Conservation (phyloP, 2,797 vertebrate genomes). For the Urophycis tenuis region DNA sequence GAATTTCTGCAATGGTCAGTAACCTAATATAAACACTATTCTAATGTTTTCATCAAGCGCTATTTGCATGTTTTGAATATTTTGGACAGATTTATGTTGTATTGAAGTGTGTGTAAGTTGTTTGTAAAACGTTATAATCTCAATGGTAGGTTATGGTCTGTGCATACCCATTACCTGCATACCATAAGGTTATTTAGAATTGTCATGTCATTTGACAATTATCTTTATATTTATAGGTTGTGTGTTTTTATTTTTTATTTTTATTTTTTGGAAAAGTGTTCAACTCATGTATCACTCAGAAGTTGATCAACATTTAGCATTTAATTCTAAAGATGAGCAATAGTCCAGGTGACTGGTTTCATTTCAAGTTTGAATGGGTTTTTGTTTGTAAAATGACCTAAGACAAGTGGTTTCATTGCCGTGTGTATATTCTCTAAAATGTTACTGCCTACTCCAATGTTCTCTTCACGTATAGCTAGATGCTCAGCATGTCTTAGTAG, state of each 20-base stretch:
- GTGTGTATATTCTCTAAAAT: neutral
- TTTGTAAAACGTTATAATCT: neutral
- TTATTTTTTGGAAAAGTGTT: conserved; percentile 40
- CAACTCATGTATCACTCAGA: conserved; percentile 69
- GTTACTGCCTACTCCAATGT: neutral
- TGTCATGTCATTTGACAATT: neutral
- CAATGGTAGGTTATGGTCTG: neutral
- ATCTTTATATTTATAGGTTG: neutral
- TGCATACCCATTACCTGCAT: neutral
- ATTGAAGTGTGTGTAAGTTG: neutral
- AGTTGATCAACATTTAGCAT: conserved; percentile 50
- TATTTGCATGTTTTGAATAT: neutral
- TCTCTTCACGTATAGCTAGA: neutral
- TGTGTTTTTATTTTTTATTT: conserved; percentile 20
- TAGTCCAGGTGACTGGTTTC: conserved; percentile 11
- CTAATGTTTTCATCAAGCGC: neutral
- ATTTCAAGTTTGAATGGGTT: too few species aligned
- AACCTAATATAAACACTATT: neutral
- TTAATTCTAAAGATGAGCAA: conserved; percentile 35
- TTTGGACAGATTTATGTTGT: neutral
- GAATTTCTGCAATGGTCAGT: neutral
- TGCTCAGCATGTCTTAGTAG: neutral
- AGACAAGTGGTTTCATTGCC: neutral
- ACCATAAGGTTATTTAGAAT: neutral
- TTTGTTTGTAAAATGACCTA: neutral